Base-by-base conservation (phyloP, 2,113 vertebrate species). In the Aramus guarauna region DNA sequence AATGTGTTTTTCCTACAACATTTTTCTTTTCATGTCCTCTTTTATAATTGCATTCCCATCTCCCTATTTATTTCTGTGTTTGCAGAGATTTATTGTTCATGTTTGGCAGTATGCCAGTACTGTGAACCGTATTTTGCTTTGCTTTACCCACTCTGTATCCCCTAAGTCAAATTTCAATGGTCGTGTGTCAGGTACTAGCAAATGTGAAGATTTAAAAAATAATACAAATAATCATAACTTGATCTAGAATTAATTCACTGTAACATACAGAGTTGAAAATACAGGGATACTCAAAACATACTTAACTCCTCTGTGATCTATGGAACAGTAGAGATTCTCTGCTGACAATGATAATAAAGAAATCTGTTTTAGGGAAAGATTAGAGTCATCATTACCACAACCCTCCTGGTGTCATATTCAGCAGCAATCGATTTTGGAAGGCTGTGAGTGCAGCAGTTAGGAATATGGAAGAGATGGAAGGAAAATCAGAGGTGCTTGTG, bases 81-180 rank as follows among this genome's bases (percentile, higher is more conserved):
- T 96, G 92, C 95, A 96, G 85, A 94, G 90, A 92, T 88, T 96
- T 95, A 94, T 91, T 94, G 79, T 90, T 90, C 60, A 81, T 68
- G n/a, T 94, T 91, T 96, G 91, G 94, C 95, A 89, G 53, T 43
- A 68, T 92, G 95, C 95, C 96, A 97, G 68, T 47, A 47, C 56
- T 67, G 32, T 45, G 52, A 93, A 67, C 41, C 43, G 43, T 81
- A 68, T 78, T 97, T 79, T 94, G 27, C 64, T 93, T 90, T 79
- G 36, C 58, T 79, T 85, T 86, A 48, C 60, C 27, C 21, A 4
- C 12, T 88, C 60, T 60, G 16, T 74, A 60, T 88, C 60, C 52
- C 55, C 62, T 76, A 86, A 85, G 83, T 92, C 75, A 95, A 58
- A 37, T 90, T 90, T 73, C 5, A 4, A 43, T 60, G 34, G 21